A percentile compares a stretch with the other conserved stretches of the same genome.
Evolutionary conservation across 2,113 vertebrate species (phyloP).

Genomic region (Bambusicola thoracicus): DNA sequence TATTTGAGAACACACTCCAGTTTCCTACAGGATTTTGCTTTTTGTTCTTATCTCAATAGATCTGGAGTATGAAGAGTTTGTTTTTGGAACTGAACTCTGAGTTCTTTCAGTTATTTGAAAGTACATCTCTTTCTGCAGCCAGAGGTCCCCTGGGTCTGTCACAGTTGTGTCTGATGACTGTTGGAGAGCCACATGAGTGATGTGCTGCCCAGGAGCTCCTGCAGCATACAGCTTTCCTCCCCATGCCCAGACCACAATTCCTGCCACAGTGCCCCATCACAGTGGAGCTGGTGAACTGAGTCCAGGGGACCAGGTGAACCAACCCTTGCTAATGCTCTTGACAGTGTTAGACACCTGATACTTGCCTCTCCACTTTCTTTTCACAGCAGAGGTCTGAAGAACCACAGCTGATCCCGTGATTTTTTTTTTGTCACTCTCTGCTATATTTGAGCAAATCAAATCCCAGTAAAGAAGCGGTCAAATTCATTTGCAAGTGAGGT

Average conservation of each 20-base stretch:
- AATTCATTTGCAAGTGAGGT: neutral
- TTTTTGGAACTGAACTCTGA: neutral
- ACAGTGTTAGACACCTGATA: fast-evolving
- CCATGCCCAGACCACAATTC: neutral
- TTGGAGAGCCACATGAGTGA: fast-evolving
- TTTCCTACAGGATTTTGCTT: neutral
- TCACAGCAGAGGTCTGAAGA: neutral
- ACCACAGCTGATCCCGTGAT: neutral
- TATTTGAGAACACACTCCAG: neutral
- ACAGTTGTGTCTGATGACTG: neutral
- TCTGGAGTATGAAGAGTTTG: neutral
- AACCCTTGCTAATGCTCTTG: fast-evolving
- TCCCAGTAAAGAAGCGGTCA: neutral
- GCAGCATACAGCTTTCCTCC: neutral
- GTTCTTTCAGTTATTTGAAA: neutral
- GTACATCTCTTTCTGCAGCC: neutral
- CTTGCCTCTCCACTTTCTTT: neutral
- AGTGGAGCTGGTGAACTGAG: fast-evolving
- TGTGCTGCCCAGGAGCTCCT: neutral
- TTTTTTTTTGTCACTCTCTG: neutral
- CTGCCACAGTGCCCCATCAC: neutral
- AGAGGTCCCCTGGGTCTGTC: neutral
- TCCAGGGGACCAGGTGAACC: too few species aligned
- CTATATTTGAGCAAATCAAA: neutral
- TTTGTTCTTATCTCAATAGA: neutral